Base-by-base conservation (phyloP, 2,888 invertebrate species). In the Penaeus monodon region DNA sequence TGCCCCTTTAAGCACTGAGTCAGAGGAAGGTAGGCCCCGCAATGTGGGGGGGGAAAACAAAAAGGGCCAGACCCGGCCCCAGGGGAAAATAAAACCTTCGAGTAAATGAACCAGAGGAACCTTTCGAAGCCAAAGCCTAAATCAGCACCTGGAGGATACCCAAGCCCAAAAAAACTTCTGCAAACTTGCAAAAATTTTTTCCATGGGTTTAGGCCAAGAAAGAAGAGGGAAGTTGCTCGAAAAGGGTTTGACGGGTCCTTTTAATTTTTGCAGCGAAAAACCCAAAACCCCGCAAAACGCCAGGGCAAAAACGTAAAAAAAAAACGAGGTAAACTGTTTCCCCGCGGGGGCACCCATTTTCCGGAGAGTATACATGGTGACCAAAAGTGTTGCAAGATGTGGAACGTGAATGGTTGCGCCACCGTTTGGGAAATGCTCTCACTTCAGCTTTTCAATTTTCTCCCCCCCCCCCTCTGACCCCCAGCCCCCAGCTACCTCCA, bases 251-350 rank as follows among this genome's bases (percentile, higher is more conserved):
- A 83, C 14, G 87, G 87, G 7, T 87, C 27, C 83, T n/a, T n/a
- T 87, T 33, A 84, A 79, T 65, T 87, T 14, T 80, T 87, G 12
- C 87, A 87, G 83, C 70, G 87, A 17, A n/a, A n/a, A n/a, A n/a
- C n/a, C n/a, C n/a, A n/a, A n/a, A n/a, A n/a, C n/a, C n/a, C n/a
- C n/a, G n/a, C 87, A 87, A 73, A 83, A 49, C 29, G 79, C 29
- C 73, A 79, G 70, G 83, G 70, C 70, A 70, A 22, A 24, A 20
- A 17, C 44, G 79, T 12, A n/a, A n/a, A 79, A 33, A 33, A 49
- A 10, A 12, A 24, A 22, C 27, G 83, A 83, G 80, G 83, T 27
- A n/a, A 64, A 65, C 29, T 84, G 80, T 79, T 80, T 79, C 49
- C 87, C 83, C 12, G 87, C 57, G 76, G 74, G 80, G 73, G 20